Evolutionary conservation across 2,797 vertebrate species (phyloP).

Genomic region (Lacerta viridis): DNA sequence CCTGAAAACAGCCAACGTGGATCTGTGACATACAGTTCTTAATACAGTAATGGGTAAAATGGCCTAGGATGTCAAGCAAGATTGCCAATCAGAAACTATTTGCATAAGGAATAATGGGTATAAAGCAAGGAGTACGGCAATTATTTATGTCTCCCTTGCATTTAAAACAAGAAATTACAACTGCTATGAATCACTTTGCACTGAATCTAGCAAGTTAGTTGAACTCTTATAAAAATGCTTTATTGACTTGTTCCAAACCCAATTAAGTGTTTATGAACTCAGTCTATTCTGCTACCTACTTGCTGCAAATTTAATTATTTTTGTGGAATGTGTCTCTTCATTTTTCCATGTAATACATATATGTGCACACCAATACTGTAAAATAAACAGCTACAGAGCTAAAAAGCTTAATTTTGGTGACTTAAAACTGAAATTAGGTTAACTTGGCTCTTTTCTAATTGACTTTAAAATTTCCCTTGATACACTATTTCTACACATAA

Average conservation of each 20-base stretch:
- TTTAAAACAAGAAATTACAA: conserved; percentile 64
- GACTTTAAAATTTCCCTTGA: conserved; percentile 59
- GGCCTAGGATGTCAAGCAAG: background rate
- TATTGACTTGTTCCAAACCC: conserved; percentile 66
- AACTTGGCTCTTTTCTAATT: conserved; percentile 66
- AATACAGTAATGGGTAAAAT: background rate
- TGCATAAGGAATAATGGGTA: conserved; percentile 24
- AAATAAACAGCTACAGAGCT: conserved; percentile 43
- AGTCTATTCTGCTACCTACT: conserved; percentile 47
- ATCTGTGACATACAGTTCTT: background rate
- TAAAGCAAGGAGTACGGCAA: conserved; percentile 57
- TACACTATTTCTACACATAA: conserved; percentile 49
- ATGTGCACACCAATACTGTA: conserved; percentile 41
- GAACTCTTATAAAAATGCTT: conserved; percentile 60
- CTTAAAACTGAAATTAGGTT: conserved; percentile 64
- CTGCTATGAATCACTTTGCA: conserved; percentile 38
- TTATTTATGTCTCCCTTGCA: conserved; percentile 56
- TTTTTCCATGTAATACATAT: conserved; percentile 44
- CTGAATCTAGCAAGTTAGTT: conserved; percentile 66
- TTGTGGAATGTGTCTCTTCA: conserved; percentile 38
- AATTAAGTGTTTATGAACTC: conserved; percentile 58
- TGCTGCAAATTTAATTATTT: conserved; percentile 46
- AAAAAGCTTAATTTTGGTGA: conserved; percentile 53
- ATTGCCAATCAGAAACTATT: conserved; percentile 1
- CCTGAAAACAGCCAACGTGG: background rate